A percentile compares a stretch with the other conserved stretches of the same genome.
Evolutionary conservation across 2,113 vertebrate species (phyloP).

Genomic region (Laticauda colubrina): DNA sequence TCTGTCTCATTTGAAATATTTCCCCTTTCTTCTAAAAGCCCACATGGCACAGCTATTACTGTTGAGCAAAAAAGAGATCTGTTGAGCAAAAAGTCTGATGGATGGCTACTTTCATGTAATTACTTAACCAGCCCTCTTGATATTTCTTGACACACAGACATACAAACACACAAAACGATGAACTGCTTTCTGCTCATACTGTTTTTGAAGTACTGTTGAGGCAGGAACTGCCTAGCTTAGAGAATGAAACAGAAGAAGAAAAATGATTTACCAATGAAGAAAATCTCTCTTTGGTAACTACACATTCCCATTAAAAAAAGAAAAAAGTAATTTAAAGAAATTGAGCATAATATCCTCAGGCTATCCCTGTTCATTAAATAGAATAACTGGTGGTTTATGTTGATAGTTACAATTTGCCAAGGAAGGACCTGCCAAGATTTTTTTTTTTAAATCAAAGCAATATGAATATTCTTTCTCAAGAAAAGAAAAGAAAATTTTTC

Average conservation of each 20-base stretch:
- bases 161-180: background rate
- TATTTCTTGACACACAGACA: background rate
- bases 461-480: background rate
- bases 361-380: background rate
- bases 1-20: background rate
- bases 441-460: background rate
- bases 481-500: background rate
- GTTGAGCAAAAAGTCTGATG: background rate
- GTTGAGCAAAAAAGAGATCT: background rate
- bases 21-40: background rate
- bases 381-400: background rate
- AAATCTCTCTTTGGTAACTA: background rate
- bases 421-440: background rate
- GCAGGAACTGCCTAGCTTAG: background rate
- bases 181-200: background rate
- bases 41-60: background rate
- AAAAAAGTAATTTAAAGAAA: background rate
- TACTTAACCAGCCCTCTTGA: background rate
- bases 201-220: background rate
- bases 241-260: background rate
- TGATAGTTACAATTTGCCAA: background rate
- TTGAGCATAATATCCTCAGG: background rate
- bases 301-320: background rate
- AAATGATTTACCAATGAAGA: background rate
- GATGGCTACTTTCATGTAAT: background rate